Percentiles rank a stretch among this genome's conserved stretches.
These are phyloP conservation scores for Strix aluco DNA, from an alignment of 2,113 vertebrate genomes.

Conservation along the genomic window DNA sequence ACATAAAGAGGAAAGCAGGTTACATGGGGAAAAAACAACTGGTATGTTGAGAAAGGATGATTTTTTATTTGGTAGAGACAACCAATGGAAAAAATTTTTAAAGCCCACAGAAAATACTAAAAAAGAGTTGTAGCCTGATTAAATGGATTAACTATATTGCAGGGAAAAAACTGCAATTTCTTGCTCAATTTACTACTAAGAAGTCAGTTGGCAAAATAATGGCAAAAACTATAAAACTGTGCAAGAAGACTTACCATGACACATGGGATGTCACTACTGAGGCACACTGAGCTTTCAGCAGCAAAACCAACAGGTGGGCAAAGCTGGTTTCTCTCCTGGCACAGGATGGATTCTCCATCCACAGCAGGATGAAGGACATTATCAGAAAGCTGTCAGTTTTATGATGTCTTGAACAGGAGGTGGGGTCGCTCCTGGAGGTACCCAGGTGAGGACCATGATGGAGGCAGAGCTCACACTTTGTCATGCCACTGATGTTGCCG, in stretches of 20 bases:
- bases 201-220: not conserved
- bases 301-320: not conserved
- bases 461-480: not conserved
- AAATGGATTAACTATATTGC: not conserved
- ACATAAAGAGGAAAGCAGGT: not conserved
- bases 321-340: not conserved
- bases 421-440: not conserved
- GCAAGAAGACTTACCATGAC: not conserved
- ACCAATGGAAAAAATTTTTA: too few relatives aligned
- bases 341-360: too few relatives aligned
- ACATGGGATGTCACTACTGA: not conserved
- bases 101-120: not conserved
- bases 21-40: not conserved
- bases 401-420: not conserved
- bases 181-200: not conserved
- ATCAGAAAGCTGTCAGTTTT: not conserved
- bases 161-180: not conserved
- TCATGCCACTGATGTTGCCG: not conserved
- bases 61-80: not conserved
- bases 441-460: not conserved
- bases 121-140: not conserved
- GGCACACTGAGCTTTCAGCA: accelerated
- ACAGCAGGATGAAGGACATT: not conserved
- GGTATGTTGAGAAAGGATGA: not conserved
- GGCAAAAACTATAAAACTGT: not conserved